Percentiles rank a stretch among this genome's conserved stretches.
Evolutionary conservation across 2,113 vertebrate genomes (phyloP).

Genomic region (Indicator maculatus): DNA sequence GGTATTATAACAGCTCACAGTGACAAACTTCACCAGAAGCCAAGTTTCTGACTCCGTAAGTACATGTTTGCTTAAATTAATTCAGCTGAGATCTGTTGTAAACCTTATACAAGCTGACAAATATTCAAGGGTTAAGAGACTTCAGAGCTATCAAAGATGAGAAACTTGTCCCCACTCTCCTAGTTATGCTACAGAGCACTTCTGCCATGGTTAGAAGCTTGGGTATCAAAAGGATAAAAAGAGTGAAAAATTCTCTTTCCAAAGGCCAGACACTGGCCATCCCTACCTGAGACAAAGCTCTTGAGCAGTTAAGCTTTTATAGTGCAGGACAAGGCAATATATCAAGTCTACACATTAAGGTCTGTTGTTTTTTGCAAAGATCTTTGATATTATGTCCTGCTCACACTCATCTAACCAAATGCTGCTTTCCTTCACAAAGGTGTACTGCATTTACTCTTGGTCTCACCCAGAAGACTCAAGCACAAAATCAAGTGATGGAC

Average conservation of each 20-base stretch:
- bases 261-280: neutral
- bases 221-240: neutral
- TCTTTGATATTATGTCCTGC: neutral
- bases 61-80: neutral
- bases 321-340: neutral
- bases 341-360: neutral
- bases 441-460: neutral
- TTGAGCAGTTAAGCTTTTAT: neutral
- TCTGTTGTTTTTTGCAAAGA: neutral
- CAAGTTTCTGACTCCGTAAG: neutral
- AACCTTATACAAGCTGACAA: neutral
- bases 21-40: neutral
- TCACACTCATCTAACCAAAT: neutral
- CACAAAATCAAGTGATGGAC: neutral
- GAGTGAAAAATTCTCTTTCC: neutral
- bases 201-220: neutral
- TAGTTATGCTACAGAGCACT: neutral
- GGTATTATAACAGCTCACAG: neutral
- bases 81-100: neutral
- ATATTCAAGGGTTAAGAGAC: neutral
- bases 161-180: neutral
- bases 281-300: neutral
- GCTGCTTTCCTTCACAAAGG: neutral
- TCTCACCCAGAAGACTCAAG: neutral
- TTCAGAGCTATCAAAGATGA: neutral